Evolutionary conservation across 1,140 invertebrate species (phyloP), one percentile per base, ranked within the genome.

Genomic region (Phymorhynchus buccinoides): DNA sequence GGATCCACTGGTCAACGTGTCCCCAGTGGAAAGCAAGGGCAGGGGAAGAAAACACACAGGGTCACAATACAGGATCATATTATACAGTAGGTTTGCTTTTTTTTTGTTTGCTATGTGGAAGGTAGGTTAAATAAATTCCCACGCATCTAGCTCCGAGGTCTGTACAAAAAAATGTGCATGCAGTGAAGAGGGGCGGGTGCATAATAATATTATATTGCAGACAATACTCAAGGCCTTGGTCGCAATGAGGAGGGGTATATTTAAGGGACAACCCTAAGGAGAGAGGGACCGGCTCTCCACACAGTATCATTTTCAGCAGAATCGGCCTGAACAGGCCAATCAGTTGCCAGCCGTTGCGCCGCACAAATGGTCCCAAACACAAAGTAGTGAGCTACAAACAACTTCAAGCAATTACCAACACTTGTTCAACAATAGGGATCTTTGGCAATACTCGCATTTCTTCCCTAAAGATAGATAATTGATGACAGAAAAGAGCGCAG

Each of bases 121-220:
- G 9, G 42, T 27, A 2, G 73, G 42, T 75, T 75, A 75, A 75
- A 75, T 75, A 75, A n/a, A 14, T 75, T 75, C 37, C 73, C 73
- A 75, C 73, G 42, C 73, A 75, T 75, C 73, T 75, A 75, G 18
- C 18, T 16, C 12, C 18, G 27, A 35, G 16, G 35, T 37, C 73
- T 75, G 73, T 75, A 75, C 73, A 75, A 75, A 75, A 7, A n/a
- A 75, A 7, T 41, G 73, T 75, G 73, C 73, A 75, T 14, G 42
- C 32, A 41, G 37, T 75, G 30, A 27, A 4, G 30, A 66, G 32
- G 27, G 68, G 22, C 4, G 14, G 71, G 71, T 62, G 56, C 56
- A 62, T 6, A 22, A 27, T 62, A 27, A 4, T 66, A 27, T 66
- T 41, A 75, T 37, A 75, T 41, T 75, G 37, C 35, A 41, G 35